Conservation (phyloP, 2,113 vertebrate species). For the Elanoides forficatus region DNA sequence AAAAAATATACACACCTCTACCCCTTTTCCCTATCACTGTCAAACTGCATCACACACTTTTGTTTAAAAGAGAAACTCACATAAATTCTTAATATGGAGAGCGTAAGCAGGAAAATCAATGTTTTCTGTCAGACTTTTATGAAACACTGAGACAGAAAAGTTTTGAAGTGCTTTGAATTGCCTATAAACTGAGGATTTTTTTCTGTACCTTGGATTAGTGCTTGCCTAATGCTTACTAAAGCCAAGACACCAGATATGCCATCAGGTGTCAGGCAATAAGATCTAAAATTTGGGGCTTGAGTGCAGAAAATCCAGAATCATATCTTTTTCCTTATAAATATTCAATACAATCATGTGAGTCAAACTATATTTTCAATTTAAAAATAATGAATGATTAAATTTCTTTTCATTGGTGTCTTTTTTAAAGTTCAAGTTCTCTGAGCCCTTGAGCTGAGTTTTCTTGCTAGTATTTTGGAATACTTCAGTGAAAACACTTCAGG, state of each 20-base stretch:
- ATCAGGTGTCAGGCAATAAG: neutral
- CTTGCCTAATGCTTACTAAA: neutral
- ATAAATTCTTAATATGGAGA: neutral
- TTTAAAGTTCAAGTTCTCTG: neutral
- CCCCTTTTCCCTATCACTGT: neutral
- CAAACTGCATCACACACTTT: neutral
- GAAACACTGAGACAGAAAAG: neutral
- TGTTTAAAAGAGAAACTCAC: neutral
- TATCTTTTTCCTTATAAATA: neutral
- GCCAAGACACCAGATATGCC: neutral
- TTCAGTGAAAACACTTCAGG: neutral
- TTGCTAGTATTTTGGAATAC: neutral
- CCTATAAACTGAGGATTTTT: neutral
- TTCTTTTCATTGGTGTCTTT: neutral
- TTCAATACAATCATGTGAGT: accelerated
- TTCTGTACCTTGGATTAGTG: neutral
- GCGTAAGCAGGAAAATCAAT: neutral
- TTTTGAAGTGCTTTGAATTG: neutral
- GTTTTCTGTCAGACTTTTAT: neutral
- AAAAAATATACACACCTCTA: neutral
- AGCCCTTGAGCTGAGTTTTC: neutral
- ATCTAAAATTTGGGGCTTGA: neutral
- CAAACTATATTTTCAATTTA: neutral
- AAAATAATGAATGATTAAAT: neutral
- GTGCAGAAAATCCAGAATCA: neutral